Evolutionary conservation across 1,140 invertebrate species (phyloP), one percentile per base, ranked within the genome.

Genomic region (Diabrotica undecimpunctata): DNA sequence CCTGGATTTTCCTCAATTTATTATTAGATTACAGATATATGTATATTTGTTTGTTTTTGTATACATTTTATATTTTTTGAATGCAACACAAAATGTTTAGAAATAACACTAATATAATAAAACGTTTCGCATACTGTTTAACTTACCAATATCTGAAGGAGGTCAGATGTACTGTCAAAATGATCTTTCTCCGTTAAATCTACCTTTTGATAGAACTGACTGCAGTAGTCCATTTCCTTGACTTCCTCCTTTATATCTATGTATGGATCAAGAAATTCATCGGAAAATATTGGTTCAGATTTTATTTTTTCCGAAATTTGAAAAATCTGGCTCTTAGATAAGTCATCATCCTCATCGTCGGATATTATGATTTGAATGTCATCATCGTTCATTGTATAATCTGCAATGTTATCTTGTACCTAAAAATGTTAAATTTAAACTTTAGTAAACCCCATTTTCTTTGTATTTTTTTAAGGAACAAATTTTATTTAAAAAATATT

Each of bases 81-180:
- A n/a, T n/a, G n/a, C n/a, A n/a, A n/a, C n/a, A n/a, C n/a, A n/a
- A n/a, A n/a, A n/a, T n/a, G n/a, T n/a, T n/a, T n/a, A n/a, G n/a
- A n/a, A n/a, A n/a, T n/a, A n/a, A n/a, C n/a, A n/a, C n/a, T n/a
- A n/a, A n/a, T n/a, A n/a, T n/a, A n/a, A n/a, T n/a, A n/a, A n/a
- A n/a, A n/a, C n/a, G n/a, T n/a, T n/a, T n/a, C n/a, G n/a, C n/a
- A n/a, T 25, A 25, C 25, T n/a, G 6, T 10, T 35, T 38, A 7
- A 58, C 58, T 60, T 51, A 60, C 58, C 46, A 60, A 38, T 12
- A 60, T 10, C 11, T 60, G 41, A 37, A 60, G 39, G 11, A 60
- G 41, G 6, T 60, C 58, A 8, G n/a, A 8, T 5, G 58, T 60
- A 50, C 12, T 51, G 2, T 60, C 58, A 50, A 60, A 60, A 60